A percentile compares a stretch with the other conserved stretches of the same genome.
Conservation (phyloP, 2,888 invertebrate genomes). For the Chymomyza caudatula region DNA sequence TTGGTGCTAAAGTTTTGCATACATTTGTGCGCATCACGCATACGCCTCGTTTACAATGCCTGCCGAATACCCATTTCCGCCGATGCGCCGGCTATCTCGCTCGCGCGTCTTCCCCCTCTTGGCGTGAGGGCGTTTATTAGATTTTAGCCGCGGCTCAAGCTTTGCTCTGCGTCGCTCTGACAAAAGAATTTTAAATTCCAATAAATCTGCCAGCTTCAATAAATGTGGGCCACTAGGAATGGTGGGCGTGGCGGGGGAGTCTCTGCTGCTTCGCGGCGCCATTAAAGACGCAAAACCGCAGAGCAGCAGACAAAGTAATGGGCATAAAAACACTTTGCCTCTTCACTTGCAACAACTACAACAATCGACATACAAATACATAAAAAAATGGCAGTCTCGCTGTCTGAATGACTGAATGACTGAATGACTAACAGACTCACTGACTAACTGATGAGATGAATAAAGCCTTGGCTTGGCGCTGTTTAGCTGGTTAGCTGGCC, state of each 20-base stretch:
- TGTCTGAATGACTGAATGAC: slow-evolving; percentile 8
- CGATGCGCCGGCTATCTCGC: background rate
- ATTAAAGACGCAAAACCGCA: background rate
- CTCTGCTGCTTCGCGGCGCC: background rate
- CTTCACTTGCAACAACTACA: background rate
- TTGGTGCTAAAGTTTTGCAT: background rate
- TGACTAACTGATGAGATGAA: slow-evolving; percentile 5
- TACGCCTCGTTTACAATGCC: background rate
- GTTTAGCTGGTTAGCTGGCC: slow-evolving; percentile 21
- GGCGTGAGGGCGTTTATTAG: background rate
- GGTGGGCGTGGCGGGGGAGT: background rate
- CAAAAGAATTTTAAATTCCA: slow-evolving; percentile 66
- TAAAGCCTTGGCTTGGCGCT: background rate
- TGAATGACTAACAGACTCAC: slow-evolving; percentile 6
- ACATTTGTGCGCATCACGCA: background rate
- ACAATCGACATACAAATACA: background rate
- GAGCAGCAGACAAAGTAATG: background rate
- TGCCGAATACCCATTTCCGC: background rate
- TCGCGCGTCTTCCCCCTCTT: background rate
- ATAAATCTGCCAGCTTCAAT: slow-evolving; percentile 66
- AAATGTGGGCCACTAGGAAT: slow-evolving; percentile 36
- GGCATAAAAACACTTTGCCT: background rate
- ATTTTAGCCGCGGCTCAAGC: background rate
- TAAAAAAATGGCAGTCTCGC: background rate
- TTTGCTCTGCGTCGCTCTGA: slow-evolving; percentile 31